Base-by-base conservation (phyloP, 2,113 vertebrate genomes). In the Dromas ardeola region DNA sequence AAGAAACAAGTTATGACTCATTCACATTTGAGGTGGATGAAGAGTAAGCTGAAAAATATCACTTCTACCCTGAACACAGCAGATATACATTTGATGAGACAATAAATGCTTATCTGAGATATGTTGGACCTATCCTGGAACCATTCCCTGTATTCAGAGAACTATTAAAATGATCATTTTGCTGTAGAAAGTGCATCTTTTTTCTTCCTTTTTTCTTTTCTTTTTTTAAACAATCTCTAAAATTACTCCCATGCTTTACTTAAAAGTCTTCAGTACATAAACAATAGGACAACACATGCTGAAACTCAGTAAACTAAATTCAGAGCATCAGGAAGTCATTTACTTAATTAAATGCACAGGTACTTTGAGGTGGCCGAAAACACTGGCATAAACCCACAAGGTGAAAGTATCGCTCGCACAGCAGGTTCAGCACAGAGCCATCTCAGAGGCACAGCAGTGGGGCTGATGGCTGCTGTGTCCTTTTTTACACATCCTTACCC, bases 391-490 rank as follows among this genome's bases (percentile, higher is more conserved):
- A 59, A 69, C 15, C 34, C 42, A 9, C 22, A 76, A 72, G 22
- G 73, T 61, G 72, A 69, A 69, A 69, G 66, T 73, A 86, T 5
- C 20, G 3, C 13, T 43, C 53, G 17, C 42, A 20, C 2, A 47
- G 70, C 34, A 80, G 36, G 19, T 26, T 56, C 10, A 85, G 82
- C 56, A n/a, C 29, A 43, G 53, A 63, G 49, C 27, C 43, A 59
- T 11, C 38, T 40, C 45, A 0, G 9, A 88, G n/a, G 52, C 56
- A 32, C n/a, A 65, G 47, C 19, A 32, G 2, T 1, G 29, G 25
- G 34, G 11, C 0, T 13, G 30, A 32, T 4, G 6, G 43, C 40
- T 90, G 76, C 29, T 0, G 0, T 4, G 45, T 23, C 72, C 36
- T 50, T 27, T 65, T 38, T 13, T 18, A 5, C 7, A 14, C 8